Base-by-base conservation (phyloP, 1,140 invertebrate genomes). In the Pinna nobilis region DNA sequence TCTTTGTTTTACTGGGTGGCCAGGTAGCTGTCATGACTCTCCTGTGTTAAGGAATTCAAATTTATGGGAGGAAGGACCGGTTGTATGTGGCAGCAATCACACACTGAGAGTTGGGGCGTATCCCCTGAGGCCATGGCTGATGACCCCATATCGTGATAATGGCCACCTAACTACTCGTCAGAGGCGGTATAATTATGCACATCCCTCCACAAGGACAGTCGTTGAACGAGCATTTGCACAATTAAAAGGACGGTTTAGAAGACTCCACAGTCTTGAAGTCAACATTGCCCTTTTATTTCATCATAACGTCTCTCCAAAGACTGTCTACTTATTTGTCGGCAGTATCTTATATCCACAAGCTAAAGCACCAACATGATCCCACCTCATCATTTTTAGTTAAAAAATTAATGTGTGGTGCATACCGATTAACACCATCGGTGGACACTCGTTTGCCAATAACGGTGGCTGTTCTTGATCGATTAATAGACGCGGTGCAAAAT, bases 21-120 rank as follows among this genome's bases (percentile, higher is more conserved):
- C 63, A 1, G 76, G 72, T 6, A 70, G 66, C 41, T 63, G 59
- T 60, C 76, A 79, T 61, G 74, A 79, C 61, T 53, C 64, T 15
- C 18, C 60, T 5, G 64, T 79, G 25, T 35, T 76, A 25, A 68
- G 53, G 44, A 63, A 73, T 47, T 88, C 72, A 35, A 74, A 75
- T 53, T 63, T 74, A 64, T 80, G 25, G 41, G 20, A 51, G 15
- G 65, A 59, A 55, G 33, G 66, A 37, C 23, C 23, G 20, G 15
- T 20, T 5, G 33, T 35, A 49, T 65, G 50, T 71, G 49, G 39
- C 47, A 61, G 44, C 66, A 67, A 32, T 23, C 75, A 65, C 59
- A 20, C 68, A 50, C 41, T 77, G 44, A 70, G 70, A 55, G 74
- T 50, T 72, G 63, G 39, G 23, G 74, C 63, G 25, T 77, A 72